Evolutionary conservation across 2,113 vertebrate species (phyloP).

Genomic region (Gyps fulvus): DNA sequence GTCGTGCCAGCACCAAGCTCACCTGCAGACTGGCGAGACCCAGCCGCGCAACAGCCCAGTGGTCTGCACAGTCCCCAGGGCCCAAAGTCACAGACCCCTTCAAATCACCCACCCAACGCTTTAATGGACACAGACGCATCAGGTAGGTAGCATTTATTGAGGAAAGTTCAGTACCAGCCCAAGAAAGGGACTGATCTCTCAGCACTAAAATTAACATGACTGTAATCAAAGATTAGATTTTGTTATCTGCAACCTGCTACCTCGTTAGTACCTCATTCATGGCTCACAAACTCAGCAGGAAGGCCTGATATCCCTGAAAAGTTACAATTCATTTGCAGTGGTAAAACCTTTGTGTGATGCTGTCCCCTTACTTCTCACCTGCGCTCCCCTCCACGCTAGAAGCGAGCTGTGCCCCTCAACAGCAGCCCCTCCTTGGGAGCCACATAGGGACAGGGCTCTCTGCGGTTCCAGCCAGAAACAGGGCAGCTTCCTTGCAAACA

Average conservation of each 20-base stretch:
- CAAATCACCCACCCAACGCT: not conserved
- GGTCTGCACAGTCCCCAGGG: not conserved
- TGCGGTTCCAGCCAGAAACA: not conserved
- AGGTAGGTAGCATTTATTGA: constrained; percentile 27
- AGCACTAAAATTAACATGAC: not conserved
- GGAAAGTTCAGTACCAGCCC: not conserved
- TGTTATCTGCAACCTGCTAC: not conserved
- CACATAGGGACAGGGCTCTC: not conserved
- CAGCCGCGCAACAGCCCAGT: not conserved
- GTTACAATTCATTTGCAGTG: not conserved
- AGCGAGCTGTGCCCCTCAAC: rapidly evolving
- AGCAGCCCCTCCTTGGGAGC: not conserved
- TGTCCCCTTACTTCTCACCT: not conserved
- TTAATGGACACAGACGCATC: not conserved
- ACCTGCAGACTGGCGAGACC: rapidly evolving
- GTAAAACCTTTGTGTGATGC: not conserved
- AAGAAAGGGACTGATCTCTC: not conserved
- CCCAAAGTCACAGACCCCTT: not conserved
- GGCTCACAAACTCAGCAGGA: constrained; percentile 49
- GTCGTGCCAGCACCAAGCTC: not conserved
- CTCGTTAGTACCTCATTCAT: not conserved
- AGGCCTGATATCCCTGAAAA: not conserved
- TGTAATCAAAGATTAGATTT: not conserved
- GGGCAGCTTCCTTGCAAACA: not conserved
- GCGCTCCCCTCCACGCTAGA: rapidly evolving